Evolutionary conservation across 2,888 invertebrate genomes (phyloP).

Genomic region (Trissolcus japonicus): DNA sequence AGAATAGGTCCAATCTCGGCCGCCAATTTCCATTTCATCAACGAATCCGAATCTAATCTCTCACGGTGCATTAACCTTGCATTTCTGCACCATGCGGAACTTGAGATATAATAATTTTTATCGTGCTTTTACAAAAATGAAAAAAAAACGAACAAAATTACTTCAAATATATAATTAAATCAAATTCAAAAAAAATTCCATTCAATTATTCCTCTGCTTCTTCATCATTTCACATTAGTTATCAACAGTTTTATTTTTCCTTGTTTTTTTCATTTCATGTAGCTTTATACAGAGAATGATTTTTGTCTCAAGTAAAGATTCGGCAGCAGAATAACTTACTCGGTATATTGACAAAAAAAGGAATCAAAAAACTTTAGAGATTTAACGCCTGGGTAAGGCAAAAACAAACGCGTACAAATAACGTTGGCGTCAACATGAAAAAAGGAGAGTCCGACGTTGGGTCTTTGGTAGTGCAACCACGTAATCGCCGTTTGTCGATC

Average conservation of each 20-base stretch:
- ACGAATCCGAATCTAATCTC: constrained; percentile 53
- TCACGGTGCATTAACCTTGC: constrained; percentile 46
- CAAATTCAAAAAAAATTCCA: too few species aligned
- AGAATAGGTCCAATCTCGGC: constrained; percentile 37
- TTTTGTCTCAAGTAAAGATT: too few species aligned
- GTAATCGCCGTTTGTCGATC: constrained; percentile 76
- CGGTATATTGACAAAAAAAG: constrained; percentile 9
- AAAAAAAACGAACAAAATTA: too few species aligned
- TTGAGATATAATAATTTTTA: too few species aligned
- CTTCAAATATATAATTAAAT: too few species aligned
- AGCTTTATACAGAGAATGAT: not conserved
- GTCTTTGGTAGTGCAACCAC: constrained; percentile 74
- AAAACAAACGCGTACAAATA: constrained; percentile 57
- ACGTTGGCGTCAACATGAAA: constrained; percentile 46
- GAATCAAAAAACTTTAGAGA: constrained; percentile 11
- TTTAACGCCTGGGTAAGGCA: constrained; percentile 3
- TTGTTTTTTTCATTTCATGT: constrained; percentile 2
- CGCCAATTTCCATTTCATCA: constrained; percentile 53
- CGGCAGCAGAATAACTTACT: too few species aligned
- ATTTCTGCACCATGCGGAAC: constrained; percentile 4
- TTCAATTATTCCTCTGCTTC: too few species aligned
- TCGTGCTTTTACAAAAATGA: too few species aligned
- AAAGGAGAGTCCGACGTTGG: constrained; percentile 51
- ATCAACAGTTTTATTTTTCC: too few species aligned
- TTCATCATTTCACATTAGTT: too few species aligned